A percentile compares a stretch with the other conserved stretches of the same genome.
These are phyloP conservation scores for Ectemnius continuus DNA, from an alignment of 2,888 invertebrate species.

Conservation along the genomic window DNA sequence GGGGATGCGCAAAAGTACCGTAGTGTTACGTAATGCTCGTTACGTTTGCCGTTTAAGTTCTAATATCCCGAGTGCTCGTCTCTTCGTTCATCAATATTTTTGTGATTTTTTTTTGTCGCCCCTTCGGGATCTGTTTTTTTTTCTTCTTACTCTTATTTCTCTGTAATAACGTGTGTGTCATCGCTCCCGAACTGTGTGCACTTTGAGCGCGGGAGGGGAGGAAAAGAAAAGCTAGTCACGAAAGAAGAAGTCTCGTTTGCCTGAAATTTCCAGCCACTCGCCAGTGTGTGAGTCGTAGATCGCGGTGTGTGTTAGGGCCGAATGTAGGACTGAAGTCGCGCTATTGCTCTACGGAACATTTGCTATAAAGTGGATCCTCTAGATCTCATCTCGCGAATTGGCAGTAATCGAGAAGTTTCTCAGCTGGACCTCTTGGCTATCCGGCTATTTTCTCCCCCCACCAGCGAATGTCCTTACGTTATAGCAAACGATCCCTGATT, in stretches of 20 bases:
- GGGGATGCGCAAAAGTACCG: slow-evolving; percentile 52
- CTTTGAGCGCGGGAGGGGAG: slow-evolving; percentile 36
- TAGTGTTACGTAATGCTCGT: slow-evolving; percentile 49
- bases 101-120: slow-evolving; percentile 2
- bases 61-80: slow-evolving; percentile 13
- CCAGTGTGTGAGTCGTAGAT: not conserved
- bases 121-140: not conserved
- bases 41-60: slow-evolving; percentile 35
- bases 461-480: slow-evolving; percentile 7
- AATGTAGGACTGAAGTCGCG: not conserved
- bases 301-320: not conserved
- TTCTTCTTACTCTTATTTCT: slow-evolving; percentile 3
- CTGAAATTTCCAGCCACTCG: slow-evolving; percentile 49
- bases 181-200: slow-evolving; percentile 33
- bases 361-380: slow-evolving; percentile 25
- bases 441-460: no score
- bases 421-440: no score
- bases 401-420: slow-evolving; percentile 37
- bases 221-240: slow-evolving; percentile 32
- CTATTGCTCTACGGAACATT: slow-evolving; percentile 19
- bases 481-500: slow-evolving; percentile 30
- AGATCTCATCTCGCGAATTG: slow-evolving; percentile 25
- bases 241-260: slow-evolving; percentile 44
- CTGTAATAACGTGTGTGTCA: slow-evolving; percentile 19
- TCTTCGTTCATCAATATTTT: slow-evolving; percentile 15